phyloP scores from a whole-genome alignment of 2,888 invertebrate species.

The Stenotaenia linearis region DNA sequence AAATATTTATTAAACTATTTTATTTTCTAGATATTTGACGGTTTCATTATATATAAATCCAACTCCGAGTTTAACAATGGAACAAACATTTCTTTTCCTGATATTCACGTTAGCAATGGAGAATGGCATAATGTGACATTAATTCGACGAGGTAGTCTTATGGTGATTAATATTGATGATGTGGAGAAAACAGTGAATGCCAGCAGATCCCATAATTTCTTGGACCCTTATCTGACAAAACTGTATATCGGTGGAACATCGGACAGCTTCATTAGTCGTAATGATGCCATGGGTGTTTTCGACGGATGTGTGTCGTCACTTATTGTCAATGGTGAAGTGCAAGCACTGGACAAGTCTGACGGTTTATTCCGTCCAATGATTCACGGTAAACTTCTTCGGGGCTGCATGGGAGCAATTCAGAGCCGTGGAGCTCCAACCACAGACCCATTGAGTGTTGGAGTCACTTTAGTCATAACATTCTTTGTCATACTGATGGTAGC shows the following conservation, averaged over 20 bases:
- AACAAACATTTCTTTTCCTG: constrained; percentile 72
- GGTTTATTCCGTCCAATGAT: constrained; percentile 44
- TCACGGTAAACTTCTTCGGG: constrained; percentile 63
- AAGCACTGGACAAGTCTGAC: constrained; percentile 83
- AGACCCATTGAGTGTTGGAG: constrained; percentile 84
- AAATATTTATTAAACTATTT: background rate
- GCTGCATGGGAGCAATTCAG: constrained; percentile 68
- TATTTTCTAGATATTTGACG: constrained; percentile 57
- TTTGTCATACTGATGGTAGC: constrained; percentile 84
- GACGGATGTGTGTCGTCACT: constrained; percentile 87
- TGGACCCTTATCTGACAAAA: constrained; percentile 79
- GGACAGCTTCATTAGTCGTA: constrained; percentile 32
- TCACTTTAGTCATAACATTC: constrained; percentile 88
- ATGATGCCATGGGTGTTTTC: constrained; percentile 45
- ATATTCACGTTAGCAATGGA: constrained; percentile 63
- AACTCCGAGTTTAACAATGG: constrained; percentile 61
- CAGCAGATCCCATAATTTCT: constrained; percentile 81
- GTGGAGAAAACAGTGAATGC: constrained; percentile 69
- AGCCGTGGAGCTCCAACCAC: constrained; percentile 67
- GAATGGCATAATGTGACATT: constrained; percentile 84
- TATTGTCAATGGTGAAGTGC: constrained; percentile 78
- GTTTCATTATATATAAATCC: constrained; percentile 72
- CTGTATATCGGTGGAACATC: constrained; percentile 62
- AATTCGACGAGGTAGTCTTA: constrained; percentile 54
- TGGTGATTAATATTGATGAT: constrained; percentile 67